These are phyloP conservation scores for Ephialtes manifestator DNA, from an alignment of 2,888 invertebrate species.

Conservation along the genomic window DNA sequence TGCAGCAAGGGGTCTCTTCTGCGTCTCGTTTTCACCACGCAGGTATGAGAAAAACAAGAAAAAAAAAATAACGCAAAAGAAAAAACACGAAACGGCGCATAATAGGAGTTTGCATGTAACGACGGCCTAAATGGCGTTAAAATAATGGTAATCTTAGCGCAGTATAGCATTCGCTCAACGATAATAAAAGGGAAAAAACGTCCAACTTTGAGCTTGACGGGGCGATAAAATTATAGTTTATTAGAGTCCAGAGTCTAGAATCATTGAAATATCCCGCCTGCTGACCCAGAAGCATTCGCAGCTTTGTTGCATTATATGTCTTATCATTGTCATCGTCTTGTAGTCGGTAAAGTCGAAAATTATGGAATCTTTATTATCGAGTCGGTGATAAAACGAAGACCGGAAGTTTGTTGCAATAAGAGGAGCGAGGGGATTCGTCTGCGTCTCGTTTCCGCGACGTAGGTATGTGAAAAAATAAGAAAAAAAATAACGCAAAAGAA, in stretches of 20 bases:
- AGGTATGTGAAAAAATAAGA: too few species aligned
- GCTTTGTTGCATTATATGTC: neutral
- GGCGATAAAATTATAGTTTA: conserved; percentile 7
- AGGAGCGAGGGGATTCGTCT: neutral
- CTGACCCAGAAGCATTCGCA: neutral
- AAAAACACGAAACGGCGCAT: too few species aligned
- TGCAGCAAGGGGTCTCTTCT: too few species aligned
- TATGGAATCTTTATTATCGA: conserved; percentile 21
- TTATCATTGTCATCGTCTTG: conserved; percentile 15
- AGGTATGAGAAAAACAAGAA: too few species aligned
- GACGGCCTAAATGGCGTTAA: neutral
- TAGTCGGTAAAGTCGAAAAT: conserved; percentile 3
- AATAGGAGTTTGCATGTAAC: conserved; percentile 33
- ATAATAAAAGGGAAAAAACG: neutral
- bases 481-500: too few species aligned
- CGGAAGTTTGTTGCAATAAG: too few species aligned
- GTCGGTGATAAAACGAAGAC: neutral
- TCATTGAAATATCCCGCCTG: conserved; percentile 34
- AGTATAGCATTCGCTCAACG: conserved; percentile 13
- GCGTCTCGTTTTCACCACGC: too few species aligned
- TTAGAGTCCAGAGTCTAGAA: too few species aligned
- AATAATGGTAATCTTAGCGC: conserved; percentile 22
- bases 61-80: too few species aligned
- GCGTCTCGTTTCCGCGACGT: too few species aligned
- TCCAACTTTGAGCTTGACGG: neutral